Evolutionary conservation across 2,888 invertebrate genomes (phyloP).

Genomic region (Orthosia gothica): DNA sequence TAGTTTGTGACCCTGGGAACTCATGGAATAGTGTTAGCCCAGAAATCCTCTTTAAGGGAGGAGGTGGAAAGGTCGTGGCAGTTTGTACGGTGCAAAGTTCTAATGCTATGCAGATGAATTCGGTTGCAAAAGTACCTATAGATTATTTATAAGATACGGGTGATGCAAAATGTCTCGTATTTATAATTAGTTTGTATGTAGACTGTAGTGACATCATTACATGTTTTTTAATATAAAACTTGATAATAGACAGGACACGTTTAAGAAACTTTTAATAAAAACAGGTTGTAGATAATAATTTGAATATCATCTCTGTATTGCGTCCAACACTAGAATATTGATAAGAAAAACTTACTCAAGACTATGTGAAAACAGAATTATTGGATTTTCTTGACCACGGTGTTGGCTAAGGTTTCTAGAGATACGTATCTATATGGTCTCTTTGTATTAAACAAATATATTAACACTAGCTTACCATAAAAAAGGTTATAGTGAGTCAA

Average conservation of each 20-base stretch:
- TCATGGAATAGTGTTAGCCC: too few relatives aligned
- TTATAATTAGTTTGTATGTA: neutral
- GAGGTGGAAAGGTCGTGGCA: too few relatives aligned
- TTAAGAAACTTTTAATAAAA: slow-evolving; percentile 3
- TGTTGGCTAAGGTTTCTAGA: neutral
- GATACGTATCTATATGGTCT: neutral
- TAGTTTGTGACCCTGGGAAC: too few relatives aligned
- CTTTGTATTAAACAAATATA: too few relatives aligned
- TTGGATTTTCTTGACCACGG: neutral
- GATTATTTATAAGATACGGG: slow-evolving; percentile 22
- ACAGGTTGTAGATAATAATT: neutral
- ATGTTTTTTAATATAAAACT: slow-evolving; percentile 9
- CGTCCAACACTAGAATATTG: slow-evolving; percentile 2
- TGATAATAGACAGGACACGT: neutral
- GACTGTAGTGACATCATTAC: slow-evolving; percentile 3
- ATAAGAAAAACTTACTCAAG: neutral
- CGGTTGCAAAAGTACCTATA: neutral
- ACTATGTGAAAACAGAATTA: slow-evolving; percentile 1
- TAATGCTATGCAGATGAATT: too few relatives aligned
- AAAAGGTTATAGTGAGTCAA: too few relatives aligned
- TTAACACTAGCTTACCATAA: too few relatives aligned
- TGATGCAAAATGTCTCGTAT: slow-evolving; percentile 15
- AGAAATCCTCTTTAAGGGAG: too few relatives aligned
- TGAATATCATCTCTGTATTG: neutral
- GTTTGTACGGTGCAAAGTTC: too few relatives aligned